Base-by-base conservation (phyloP, 2,113 vertebrate species). In the Terrapene triunguis region DNA sequence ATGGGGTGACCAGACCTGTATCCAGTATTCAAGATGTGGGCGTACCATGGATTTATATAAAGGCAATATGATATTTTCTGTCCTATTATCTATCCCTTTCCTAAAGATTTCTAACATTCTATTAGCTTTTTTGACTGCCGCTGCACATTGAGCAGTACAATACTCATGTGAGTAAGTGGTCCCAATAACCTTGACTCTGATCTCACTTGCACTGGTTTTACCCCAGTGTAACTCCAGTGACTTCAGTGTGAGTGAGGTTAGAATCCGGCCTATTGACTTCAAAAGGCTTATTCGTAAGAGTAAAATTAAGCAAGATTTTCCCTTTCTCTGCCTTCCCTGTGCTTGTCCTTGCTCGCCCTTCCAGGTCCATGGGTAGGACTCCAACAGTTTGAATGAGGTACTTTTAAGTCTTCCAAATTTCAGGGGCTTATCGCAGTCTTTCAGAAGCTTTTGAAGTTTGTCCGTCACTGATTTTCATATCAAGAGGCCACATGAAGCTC, bases 381-480 rank as follows among this genome's bases (percentile, higher is more conserved):
- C 0, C 27, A 50, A 87, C 44, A 88, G 89, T 35, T 17, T 5
- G 0, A 17, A 27, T 80, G 82, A 81, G 51, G 89, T 42, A 55
- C 48, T 50, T 90, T 57, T 72, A 89, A 91, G 90, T n/a, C 14
- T 88, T 69, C 35, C 48, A n/a, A 50, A 88, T 89, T 92, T 92
- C 87, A 89, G 55, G 51, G 27, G 12, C 12, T 91, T 91, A 65
- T 90, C 48, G 5, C 48, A 44, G 27, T 22, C 25, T 92, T 95
- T 95, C 88, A 94, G 89, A 95, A 89, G 81, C 14, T 92, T 96
- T 88, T 83, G 29, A 95, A 92, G 32, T 55, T 94, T 53, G 6
- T 16, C 24, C 1, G 0, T 80, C 84, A 84, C 59, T 85, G 78
- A 92, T 93, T 97, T 93, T 93, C 57, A 48, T 93, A 85, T 91